phyloP scores from a whole-genome alignment of 2,888 invertebrate species.

The Lepidonotus clava region DNA sequence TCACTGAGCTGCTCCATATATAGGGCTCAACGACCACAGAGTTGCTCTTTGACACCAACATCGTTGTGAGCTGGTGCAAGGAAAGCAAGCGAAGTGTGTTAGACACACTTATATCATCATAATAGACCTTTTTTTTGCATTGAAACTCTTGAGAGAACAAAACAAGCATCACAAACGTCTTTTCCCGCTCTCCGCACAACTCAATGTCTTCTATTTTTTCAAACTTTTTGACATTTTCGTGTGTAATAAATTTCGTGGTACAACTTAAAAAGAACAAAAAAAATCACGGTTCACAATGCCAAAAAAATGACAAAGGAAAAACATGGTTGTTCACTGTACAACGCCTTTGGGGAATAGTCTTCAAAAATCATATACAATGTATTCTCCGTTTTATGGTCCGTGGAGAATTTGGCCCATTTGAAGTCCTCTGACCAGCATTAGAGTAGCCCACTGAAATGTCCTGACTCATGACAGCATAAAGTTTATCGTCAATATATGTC shows the following conservation, averaged over 20 bases:
- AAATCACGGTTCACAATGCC: background rate
- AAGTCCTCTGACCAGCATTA: background rate
- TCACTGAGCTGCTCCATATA: background rate
- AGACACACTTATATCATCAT: background rate
- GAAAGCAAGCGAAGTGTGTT: background rate
- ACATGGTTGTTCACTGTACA: background rate
- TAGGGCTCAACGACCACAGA: background rate
- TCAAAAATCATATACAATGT: background rate
- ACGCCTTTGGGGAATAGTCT: background rate
- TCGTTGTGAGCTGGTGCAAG: background rate
- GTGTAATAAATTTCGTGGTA: background rate
- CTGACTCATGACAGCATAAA: background rate
- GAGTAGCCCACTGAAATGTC: background rate
- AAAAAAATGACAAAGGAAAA: background rate
- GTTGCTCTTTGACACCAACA: background rate
- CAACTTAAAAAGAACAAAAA: background rate
- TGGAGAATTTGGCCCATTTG: constrained; percentile 4
- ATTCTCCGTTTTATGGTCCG: background rate
- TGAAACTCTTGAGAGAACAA: background rate
- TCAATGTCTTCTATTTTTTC: background rate
- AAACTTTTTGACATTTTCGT: background rate
- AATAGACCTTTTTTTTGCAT: constrained; percentile 8
- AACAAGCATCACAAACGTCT: background rate
- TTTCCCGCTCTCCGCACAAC: background rate
- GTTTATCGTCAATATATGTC: constrained; percentile 28